A percentile compares a stretch with the other conserved stretches of the same genome.
Conservation (phyloP, 2,113 vertebrate genomes). For the Platysternon megacephalum region DNA sequence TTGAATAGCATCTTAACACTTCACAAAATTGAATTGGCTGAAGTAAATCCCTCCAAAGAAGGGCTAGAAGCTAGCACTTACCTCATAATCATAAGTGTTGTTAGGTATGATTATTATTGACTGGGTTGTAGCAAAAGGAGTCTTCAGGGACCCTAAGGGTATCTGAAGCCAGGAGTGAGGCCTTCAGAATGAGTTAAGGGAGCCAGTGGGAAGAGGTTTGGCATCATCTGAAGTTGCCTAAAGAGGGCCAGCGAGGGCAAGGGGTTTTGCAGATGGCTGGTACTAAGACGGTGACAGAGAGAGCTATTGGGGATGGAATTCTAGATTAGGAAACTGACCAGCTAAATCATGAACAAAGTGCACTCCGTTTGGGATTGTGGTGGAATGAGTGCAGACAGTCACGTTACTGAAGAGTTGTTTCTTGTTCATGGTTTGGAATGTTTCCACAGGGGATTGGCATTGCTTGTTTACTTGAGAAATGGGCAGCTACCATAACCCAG, state of each 20-base stretch:
- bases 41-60: neutral
- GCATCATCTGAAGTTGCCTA: neutral
- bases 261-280: neutral
- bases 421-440: neutral
- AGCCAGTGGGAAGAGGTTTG: neutral
- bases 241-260: rapidly evolving
- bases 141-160: neutral
- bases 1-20: too few species aligned
- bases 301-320: neutral
- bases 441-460: rapidly evolving
- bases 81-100: neutral
- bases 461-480: neutral
- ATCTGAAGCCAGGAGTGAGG: neutral
- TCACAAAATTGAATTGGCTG: neutral
- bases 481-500: neutral
- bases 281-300: neutral
- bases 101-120: neutral
- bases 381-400: neutral
- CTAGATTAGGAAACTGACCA: neutral
- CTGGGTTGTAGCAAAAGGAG: neutral
- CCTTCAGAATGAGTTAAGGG: neutral
- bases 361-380: neutral
- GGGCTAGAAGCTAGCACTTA: neutral
- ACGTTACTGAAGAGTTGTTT: neutral
- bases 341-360: neutral